Base-by-base conservation (phyloP, 2,113 vertebrate genomes). In the Callocephalon fimbriatum region DNA sequence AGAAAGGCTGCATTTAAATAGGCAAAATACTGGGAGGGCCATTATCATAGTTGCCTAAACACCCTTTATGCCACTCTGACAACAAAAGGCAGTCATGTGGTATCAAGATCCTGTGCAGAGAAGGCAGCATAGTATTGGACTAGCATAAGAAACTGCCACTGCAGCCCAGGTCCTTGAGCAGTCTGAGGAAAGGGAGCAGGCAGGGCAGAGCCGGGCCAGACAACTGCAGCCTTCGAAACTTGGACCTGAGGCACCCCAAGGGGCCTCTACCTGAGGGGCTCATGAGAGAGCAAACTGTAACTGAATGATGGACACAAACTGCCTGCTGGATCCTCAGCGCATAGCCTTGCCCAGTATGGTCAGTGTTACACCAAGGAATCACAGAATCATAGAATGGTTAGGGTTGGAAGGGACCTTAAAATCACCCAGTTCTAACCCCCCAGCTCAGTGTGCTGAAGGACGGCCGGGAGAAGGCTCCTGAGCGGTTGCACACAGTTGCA, bases 81-180 rank as follows among this genome's bases (percentile, higher is more conserved):
- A 59, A 42, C 23, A 61, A 18, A 47, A 74, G 37, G 42, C 45
- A 84, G 59, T 42, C 50, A 18, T 1, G 40, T 0, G 0, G 50
- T 22, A 9, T 21, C 14, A 18, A 32, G 25, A 50, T 5, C 8
- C 40, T 0, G 1, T 0, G 1, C 9, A 66, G 31, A 42, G 72
- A 56, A 51, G 5, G 27, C 59, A 58, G 23, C 27, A n/a, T 12
- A 31, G 11, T 21, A 31, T 37, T 0, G 0, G 14, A 15, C 17
- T 3, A 17, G 35, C 7, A 3, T 1, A 12, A 67, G 48, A 90
- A 31, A 1, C 10, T 0, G 0, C 13, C 37, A 0, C 2, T 13
- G 12, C 4, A n/a, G 6, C 11, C 35, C 1, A 1, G 11, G 35
- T 21, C 66, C 47, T 68, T n/a, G n/a, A 37, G 32, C 58, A 67